Evolutionary conservation across 2,113 vertebrate species (phyloP).

Genomic region (Cinclus cinclus): DNA sequence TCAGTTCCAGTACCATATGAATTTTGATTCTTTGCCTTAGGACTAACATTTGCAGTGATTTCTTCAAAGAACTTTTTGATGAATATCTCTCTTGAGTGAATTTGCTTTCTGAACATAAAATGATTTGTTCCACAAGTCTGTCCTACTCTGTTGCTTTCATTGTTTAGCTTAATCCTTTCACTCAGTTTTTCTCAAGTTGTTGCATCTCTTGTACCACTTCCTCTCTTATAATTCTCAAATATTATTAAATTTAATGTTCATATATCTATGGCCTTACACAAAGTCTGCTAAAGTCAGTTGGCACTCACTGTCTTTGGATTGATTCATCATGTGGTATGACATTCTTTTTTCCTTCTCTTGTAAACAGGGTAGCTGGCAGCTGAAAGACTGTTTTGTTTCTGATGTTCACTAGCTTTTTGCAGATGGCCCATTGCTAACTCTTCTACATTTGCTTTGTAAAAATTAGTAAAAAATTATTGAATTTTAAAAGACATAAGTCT

Average conservation of each 20-base stretch:
- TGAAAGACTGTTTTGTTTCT: neutral
- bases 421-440: neutral
- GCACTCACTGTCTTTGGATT: neutral
- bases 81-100: neutral
- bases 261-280: neutral
- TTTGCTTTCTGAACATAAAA: neutral
- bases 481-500: neutral
- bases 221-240: neutral
- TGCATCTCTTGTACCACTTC: neutral
- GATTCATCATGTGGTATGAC: neutral
- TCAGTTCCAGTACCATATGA: neutral
- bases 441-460: neutral
- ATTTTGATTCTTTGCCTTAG: neutral
- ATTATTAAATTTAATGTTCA: neutral
- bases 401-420: neutral
- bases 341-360: neutral
- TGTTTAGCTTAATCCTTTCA: neutral
- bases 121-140: neutral
- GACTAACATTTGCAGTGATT: neutral
- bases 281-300: neutral
- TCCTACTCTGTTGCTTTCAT: neutral
- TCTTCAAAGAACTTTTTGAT: neutral
- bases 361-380: neutral
- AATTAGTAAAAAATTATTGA: neutral
- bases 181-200: neutral